phyloP scores from a whole-genome alignment of 2,888 invertebrate genomes.

The Apamea monoglypha region DNA sequence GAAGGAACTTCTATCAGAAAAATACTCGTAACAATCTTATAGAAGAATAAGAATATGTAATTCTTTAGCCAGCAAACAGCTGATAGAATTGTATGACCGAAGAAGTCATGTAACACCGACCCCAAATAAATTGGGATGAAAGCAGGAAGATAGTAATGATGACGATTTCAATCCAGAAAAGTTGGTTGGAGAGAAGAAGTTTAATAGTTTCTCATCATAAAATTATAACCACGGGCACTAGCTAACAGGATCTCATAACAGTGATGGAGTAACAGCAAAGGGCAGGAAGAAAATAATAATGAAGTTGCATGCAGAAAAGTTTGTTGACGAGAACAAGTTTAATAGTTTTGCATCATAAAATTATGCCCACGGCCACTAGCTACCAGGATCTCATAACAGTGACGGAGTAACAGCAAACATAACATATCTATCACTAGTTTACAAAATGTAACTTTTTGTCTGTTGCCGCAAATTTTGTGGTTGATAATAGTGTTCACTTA shows the following conservation, averaged over 20 bases:
- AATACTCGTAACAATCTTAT: not conserved
- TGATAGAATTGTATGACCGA: not conserved
- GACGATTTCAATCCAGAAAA: not conserved
- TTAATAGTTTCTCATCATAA: not conserved
- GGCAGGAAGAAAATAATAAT: not conserved
- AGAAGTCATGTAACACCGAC: not conserved
- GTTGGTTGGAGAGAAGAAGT: not conserved
- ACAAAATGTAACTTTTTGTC: too few species aligned
- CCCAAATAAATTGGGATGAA: not conserved
- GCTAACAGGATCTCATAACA: not conserved
- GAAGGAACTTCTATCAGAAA: not conserved
- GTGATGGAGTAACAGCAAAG: too few species aligned
- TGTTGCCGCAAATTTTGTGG: too few species aligned
- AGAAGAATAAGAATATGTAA: not conserved
- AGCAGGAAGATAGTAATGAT: not conserved
- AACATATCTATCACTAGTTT: too few species aligned
- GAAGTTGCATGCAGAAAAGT: not conserved
- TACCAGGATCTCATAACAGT: not conserved
- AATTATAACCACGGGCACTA: not conserved
- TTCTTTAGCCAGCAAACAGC: not conserved
- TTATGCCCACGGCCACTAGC: not conserved
- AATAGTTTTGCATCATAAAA: not conserved
- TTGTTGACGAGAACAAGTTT: not conserved
- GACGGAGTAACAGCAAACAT: not conserved
- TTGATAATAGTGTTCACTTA: too few species aligned